A percentile compares a stretch with the other conserved stretches of the same genome.
These are phyloP conservation scores for Mohoua ochrocephala DNA, from an alignment of 2,113 vertebrate genomes.

Conservation along the genomic window DNA sequence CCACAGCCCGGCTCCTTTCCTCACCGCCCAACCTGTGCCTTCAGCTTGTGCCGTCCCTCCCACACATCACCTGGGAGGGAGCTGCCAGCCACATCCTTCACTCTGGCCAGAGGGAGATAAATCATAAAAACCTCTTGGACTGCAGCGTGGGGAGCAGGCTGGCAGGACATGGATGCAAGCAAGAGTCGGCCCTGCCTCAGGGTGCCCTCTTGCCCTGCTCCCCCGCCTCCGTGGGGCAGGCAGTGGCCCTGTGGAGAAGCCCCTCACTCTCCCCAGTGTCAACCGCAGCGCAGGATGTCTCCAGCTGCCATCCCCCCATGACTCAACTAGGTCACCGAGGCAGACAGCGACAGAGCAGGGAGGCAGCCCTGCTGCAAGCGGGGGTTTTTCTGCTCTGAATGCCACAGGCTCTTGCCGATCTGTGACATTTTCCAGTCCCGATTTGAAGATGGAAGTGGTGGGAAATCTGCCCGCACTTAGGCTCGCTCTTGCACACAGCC, in stretches of 20 bases:
- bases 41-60: neutral
- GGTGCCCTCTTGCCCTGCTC: neutral
- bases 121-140: neutral
- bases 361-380: neutral
- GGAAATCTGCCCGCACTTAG: neutral
- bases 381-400: neutral
- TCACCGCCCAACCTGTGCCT: neutral
- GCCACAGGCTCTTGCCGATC: neutral
- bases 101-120: neutral
- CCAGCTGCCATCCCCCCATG: neutral
- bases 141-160: neutral
- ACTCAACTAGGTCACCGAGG: constrained; percentile 58
- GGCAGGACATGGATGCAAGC: accelerated
- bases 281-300: constrained; percentile 25
- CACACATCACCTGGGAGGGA: neutral
- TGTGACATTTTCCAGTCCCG: neutral
- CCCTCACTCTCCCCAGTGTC: neutral
- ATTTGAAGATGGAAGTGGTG: accelerated
- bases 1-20: neutral
- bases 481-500: accelerated
- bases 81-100: accelerated
- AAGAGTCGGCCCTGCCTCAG: accelerated
- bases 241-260: neutral
- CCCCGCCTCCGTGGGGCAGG: accelerated
- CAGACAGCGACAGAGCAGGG: neutral